phyloP scores from a whole-genome alignment of 2,113 vertebrate genomes.

The Amblyornis subalaris region DNA sequence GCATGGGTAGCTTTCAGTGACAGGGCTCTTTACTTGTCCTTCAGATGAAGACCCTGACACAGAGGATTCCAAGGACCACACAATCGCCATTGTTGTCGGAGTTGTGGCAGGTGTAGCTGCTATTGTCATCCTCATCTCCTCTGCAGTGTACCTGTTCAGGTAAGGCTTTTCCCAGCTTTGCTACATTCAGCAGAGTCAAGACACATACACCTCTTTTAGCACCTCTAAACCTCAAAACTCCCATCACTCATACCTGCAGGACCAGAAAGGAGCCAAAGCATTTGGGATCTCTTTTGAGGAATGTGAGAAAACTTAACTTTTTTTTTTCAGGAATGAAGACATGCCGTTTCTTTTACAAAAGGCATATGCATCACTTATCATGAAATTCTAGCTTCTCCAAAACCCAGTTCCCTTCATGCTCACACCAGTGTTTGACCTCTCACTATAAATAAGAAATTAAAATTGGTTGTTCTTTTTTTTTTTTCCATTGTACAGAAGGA shows the following conservation, averaged over 20 bases:
- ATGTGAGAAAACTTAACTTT: background rate
- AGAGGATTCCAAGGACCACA: accelerated
- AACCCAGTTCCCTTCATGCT: background rate
- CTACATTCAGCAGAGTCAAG: background rate
- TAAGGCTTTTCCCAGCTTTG: constrained; percentile 3
- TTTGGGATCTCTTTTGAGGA: background rate
- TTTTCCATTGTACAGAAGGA: background rate
- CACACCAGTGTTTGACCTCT: background rate
- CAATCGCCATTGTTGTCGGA: background rate
- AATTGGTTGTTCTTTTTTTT: background rate
- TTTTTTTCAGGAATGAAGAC: background rate
- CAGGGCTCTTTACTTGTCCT: background rate
- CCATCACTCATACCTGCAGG: background rate
- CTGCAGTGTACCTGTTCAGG: background rate
- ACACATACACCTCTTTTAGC: background rate
- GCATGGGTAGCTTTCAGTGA: background rate
- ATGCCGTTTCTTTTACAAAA: background rate
- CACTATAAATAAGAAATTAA: background rate
- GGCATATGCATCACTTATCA: background rate
- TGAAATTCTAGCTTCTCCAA: background rate
- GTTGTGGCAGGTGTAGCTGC: background rate
- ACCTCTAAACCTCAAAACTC: background rate
- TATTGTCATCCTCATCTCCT: background rate
- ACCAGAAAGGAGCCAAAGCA: background rate
- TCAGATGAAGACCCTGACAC: background rate